Conservation (phyloP, 2,797 vertebrate genomes). For the Diglossa cyanea region DNA sequence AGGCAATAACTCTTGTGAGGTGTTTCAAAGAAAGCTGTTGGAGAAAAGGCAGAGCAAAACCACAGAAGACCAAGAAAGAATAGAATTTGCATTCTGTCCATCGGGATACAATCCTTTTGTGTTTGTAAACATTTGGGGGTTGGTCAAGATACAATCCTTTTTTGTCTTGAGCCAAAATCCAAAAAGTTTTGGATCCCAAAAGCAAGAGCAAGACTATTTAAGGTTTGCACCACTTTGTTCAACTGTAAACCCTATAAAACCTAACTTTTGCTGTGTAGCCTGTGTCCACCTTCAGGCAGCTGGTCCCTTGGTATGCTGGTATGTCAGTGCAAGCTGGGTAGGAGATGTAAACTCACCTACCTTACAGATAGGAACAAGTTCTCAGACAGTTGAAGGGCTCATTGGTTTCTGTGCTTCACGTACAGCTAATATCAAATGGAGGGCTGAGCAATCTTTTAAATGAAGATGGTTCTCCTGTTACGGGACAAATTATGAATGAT, state of each 20-base stretch:
- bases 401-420: neutral
- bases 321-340: neutral
- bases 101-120: neutral
- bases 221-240: neutral
- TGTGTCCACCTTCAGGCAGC: neutral
- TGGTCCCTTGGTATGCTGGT: neutral
- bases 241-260: neutral
- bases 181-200: neutral
- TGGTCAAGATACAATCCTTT: neutral
- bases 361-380: neutral
- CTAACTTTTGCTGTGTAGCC: neutral
- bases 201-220: neutral
- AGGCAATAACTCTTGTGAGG: neutral
- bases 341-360: neutral
- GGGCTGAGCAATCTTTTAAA: neutral
- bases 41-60: neutral
- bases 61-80: neutral
- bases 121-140: neutral
- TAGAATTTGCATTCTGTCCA: neutral
- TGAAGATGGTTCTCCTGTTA: neutral
- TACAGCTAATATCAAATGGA: neutral
- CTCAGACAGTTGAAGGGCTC: neutral
- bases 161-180: neutral
- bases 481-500: fast-evolving
- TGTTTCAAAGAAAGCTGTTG: neutral